phyloP scores from a whole-genome alignment of 2,888 invertebrate species.

The Leucania comma region DNA sequence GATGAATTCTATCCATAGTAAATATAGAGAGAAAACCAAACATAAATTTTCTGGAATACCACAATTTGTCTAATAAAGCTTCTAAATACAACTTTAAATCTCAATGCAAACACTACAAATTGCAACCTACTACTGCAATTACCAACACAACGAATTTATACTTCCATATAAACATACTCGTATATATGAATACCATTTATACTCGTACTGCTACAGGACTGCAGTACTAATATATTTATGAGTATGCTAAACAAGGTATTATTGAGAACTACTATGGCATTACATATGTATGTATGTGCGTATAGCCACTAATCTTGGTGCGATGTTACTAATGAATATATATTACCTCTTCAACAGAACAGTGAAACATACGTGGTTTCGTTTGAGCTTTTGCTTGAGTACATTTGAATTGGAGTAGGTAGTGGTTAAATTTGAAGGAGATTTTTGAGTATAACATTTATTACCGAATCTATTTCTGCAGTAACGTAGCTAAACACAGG shows the following conservation, averaged over 20 bases:
- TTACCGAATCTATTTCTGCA: no score
- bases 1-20: not conserved
- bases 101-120: constrained; percentile 1
- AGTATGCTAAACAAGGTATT: constrained; percentile 59
- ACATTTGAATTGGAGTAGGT: not conserved
- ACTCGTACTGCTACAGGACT: constrained; percentile 17
- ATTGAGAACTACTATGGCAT: constrained; percentile 51
- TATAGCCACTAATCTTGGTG: constrained; percentile 45
- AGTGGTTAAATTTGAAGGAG: not conserved
- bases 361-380: constrained; percentile 1
- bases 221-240: constrained; percentile 57
- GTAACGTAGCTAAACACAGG: no score
- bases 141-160: constrained; percentile 28
- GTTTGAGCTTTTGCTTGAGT: constrained; percentile 13
- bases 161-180: constrained; percentile 14
- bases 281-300: constrained; percentile 20
- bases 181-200: constrained; percentile 15
- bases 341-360: constrained; percentile 30
- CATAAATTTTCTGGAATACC: not conserved
- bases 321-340: constrained; percentile 49
- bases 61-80: not conserved
- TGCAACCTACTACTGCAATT: not conserved
- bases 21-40: not conserved
- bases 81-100: not conserved
- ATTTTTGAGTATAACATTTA: no score